phyloP scores from a whole-genome alignment of 64 coral and sea anemone species.

The Montipora sp. region DNA sequence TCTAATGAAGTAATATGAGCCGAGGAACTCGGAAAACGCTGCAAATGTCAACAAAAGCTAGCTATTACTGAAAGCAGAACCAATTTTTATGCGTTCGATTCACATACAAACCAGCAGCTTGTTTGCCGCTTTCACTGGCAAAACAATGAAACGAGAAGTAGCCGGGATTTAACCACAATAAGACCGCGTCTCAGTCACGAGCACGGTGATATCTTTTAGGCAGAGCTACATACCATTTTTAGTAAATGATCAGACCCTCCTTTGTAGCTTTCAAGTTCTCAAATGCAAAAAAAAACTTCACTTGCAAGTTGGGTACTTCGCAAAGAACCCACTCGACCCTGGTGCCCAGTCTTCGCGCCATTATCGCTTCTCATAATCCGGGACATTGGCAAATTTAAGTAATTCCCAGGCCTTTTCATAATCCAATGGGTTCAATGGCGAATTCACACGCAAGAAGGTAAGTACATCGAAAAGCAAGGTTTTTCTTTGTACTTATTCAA shows the following conservation, averaged over 20 bases:
- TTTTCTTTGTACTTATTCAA: background rate
- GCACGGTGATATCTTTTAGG: background rate
- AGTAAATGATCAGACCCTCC: background rate
- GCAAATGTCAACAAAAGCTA: slow-evolving; percentile 60
- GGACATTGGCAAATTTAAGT: background rate
- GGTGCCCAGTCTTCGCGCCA: background rate
- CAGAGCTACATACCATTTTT: slow-evolving; percentile 21
- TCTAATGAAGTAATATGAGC: slow-evolving; percentile 24
- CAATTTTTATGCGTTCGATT: background rate
- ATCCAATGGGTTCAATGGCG: slow-evolving; percentile 23
- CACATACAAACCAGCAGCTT: slow-evolving; percentile 3
- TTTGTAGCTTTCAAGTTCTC: slow-evolving; percentile 26
- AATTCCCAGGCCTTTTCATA: background rate
- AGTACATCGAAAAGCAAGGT: background rate
- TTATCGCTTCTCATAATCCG: background rate
- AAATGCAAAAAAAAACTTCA: slow-evolving; percentile 40
- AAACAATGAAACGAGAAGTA: background rate
- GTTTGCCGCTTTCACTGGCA: background rate
- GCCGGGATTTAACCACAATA: background rate
- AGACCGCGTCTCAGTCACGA: background rate
- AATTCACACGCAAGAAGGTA: slow-evolving; percentile 12
- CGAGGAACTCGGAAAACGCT: background rate
- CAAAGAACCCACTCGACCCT: slow-evolving; percentile 5
- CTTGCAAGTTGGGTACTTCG: slow-evolving; percentile 34
- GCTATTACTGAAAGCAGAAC: background rate